Percentiles rank a stretch among this genome's conserved stretches.
Evolutionary conservation across 2,797 vertebrate genomes (phyloP).

Genomic region (Sebastes paucispinis): DNA sequence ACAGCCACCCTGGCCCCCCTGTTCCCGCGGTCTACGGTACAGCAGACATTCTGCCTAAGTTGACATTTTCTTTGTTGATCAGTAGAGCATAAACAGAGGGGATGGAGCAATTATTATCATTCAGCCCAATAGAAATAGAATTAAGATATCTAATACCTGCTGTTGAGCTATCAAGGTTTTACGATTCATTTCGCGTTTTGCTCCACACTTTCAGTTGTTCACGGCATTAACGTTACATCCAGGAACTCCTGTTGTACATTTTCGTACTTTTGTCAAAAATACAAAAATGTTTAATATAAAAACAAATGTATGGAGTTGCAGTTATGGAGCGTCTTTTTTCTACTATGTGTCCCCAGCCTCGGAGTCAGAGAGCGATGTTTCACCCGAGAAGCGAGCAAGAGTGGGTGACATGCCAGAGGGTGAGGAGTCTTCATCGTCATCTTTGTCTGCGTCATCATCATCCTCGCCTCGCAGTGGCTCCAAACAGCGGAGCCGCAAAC

Average conservation of each 20-base stretch:
- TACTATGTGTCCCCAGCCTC: constrained; percentile 80
- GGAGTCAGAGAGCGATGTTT: constrained; percentile 91
- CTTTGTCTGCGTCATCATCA: constrained; percentile 65
- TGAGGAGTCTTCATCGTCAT: constrained; percentile 82
- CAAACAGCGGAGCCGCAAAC: constrained; percentile 96
- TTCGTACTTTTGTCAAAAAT: neutral
- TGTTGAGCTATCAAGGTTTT: neutral
- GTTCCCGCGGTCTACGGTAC: no score
- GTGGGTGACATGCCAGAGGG: constrained; percentile 83
- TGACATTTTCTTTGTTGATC: neutral
- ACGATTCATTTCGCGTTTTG: neutral
- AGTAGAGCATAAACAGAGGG: neutral
- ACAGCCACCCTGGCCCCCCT: no score
- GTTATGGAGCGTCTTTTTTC: neutral
- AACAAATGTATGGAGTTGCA: neutral
- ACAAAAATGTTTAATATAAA: neutral
- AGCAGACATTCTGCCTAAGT: no score
- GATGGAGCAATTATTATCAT: no score
- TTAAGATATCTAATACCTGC: neutral
- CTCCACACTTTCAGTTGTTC: neutral
- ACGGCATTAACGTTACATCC: neutral
- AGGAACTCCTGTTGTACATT: neutral
- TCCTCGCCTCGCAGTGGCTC: constrained; percentile 83
- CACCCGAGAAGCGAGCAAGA: constrained; percentile 91
- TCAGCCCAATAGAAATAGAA: neutral